phyloP scores from a whole-genome alignment of 2,797 vertebrate species.

The Lacerta agilis region DNA sequence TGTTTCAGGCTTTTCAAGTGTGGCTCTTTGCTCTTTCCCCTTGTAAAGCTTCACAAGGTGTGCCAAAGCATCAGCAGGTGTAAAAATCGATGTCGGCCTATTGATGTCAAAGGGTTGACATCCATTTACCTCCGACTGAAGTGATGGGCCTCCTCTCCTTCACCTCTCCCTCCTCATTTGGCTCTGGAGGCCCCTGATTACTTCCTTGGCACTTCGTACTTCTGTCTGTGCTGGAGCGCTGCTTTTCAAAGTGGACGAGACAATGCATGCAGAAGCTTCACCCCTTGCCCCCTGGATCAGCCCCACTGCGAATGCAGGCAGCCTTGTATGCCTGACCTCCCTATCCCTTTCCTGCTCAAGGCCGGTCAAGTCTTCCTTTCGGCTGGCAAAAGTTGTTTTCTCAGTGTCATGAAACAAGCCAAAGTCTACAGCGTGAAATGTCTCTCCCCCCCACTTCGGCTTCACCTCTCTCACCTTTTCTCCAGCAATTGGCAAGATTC shows the following conservation, averaged over 20 bases:
- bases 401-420: constrained; percentile 68
- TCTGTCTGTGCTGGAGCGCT: background rate
- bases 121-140: background rate
- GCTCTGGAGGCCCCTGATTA: too few relatives aligned
- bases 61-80: background rate
- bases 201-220: background rate
- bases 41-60: background rate
- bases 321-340: constrained; percentile 30
- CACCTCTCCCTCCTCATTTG: background rate
- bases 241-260: constrained; percentile 20
- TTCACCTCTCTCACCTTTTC: constrained; percentile 74
- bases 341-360: background rate
- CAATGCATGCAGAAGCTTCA: background rate
- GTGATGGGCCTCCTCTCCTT: background rate
- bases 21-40: background rate
- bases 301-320: constrained; percentile 17
- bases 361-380: constrained; percentile 56
- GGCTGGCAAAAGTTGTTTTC: constrained; percentile 69
- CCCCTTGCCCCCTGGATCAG: background rate
- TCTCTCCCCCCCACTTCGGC: constrained; percentile 66
- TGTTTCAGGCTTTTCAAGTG: background rate
- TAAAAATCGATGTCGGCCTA: background rate
- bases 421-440: constrained; percentile 64
- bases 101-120: background rate
- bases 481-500: constrained; percentile 69